Conservation (phyloP, 2,797 vertebrate genomes). For the Phrynocephalus guinanensis region DNA sequence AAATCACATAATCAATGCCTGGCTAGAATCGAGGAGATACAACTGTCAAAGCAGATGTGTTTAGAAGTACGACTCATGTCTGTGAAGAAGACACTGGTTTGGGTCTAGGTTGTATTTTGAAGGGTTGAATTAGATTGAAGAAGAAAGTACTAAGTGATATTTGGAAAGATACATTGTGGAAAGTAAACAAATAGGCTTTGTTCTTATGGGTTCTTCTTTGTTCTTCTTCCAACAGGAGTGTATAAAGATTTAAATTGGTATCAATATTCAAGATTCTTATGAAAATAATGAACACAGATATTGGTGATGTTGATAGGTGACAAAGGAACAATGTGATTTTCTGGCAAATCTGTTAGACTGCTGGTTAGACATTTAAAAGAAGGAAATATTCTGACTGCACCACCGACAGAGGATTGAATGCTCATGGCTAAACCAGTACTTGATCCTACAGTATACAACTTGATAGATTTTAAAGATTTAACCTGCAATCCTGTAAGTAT, state of each 20-base stretch:
- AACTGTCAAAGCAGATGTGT: background rate
- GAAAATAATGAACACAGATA: background rate
- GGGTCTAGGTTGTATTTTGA: background rate
- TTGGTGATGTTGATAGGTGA: background rate
- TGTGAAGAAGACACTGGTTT: background rate
- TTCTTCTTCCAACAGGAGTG: background rate
- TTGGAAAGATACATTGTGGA: background rate
- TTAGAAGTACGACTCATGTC: background rate
- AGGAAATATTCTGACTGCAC: background rate
- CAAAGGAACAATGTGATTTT: background rate
- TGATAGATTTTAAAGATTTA: background rate
- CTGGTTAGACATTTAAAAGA: background rate
- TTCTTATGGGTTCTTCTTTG: background rate
- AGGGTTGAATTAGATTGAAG: background rate
- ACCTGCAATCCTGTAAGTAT: background rate
- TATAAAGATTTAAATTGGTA: background rate
- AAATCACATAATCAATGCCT: background rate
- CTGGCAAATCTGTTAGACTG: background rate
- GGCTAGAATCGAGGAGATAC: too few relatives aligned
- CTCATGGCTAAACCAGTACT: background rate
- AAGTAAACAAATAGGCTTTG: background rate
- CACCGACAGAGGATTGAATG: background rate
- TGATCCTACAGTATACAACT: background rate
- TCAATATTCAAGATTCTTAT: background rate
- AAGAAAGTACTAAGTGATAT: background rate